Evolutionary conservation across 2,888 invertebrate species (phyloP), one percentile per base, ranked within the genome.

Genomic region (Schizotus pectinicornis): DNA sequence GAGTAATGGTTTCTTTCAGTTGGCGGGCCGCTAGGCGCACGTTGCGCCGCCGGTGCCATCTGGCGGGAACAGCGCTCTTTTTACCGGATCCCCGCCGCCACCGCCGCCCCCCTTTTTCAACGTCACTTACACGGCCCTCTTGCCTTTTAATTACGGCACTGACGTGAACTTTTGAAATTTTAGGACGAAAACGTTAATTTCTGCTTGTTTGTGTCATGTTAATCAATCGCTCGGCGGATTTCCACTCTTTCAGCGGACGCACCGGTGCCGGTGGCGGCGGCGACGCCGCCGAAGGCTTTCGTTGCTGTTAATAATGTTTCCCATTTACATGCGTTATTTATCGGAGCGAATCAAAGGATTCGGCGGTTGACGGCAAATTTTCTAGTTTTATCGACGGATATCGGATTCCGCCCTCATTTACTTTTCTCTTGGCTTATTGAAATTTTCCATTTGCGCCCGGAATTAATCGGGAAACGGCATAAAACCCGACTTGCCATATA

Each of bases 81-180:
- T 75, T 74, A 73, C 72, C 72, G 70, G 67, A 64, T 56, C 63
- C 63, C 61, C 32, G 39, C n/a, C 7, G 37, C 37, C 47, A 33
- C 61, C 61, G 51, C 66, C 49, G 42, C 45, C 71, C 76, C 60
- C 60, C 60, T 56, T 60, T 60, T 60, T 60, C 63, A 73, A 77
- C 71, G 77, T 74, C 75, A 76, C 75, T 69, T 72, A 71, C 73
- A 77, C 74, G 69, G 71, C 65, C 68, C 73, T 72, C 74, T 71
- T 72, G 75, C 75, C 76, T 77, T 77, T 75, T 77, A 77, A 77
- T 77, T 77, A 77, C 74, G 45, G 45, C 63, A 61, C 66, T 74
- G 76, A 76, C 74, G 75, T 75, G 69, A 74, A 76, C 76, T 77
- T 76, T 76, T 77, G 73, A 75, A 76, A 75, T 74, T 77, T 76